Evolutionary conservation across 1,140 invertebrate species (phyloP).

Genomic region (Onthophagus taurus): DNA sequence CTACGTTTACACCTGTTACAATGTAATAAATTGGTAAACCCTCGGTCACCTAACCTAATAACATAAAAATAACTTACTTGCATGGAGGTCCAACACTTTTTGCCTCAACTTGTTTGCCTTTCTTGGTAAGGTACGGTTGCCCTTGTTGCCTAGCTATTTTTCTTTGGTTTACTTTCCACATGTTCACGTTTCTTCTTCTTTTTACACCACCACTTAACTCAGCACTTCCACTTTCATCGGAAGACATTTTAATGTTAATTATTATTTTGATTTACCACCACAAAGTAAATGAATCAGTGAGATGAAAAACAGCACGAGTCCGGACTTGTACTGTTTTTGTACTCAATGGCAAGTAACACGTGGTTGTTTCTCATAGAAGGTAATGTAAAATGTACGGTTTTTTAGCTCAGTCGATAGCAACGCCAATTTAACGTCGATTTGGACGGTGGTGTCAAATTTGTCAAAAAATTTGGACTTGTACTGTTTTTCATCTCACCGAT

Average conservation of each 20-base stretch:
- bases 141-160: conserved; percentile 3
- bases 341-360: neutral
- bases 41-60: no score
- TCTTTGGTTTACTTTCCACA: conserved; percentile 5
- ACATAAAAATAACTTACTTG: conserved; percentile 2
- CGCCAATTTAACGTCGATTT: neutral
- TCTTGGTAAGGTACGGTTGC: neutral
- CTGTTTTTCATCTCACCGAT: conserved; percentile 1
- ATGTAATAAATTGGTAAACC: no score
- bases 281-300: neutral
- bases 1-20: conserved; percentile 18
- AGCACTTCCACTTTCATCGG: conserved; percentile 4
- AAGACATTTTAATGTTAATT: conserved; percentile 3
- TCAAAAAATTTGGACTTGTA: conserved; percentile 6
- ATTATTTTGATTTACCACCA: conserved; percentile 2
- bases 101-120: neutral
- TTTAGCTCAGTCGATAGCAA: neutral
- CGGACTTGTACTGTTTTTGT: conserved; percentile 6
- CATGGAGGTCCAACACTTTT: conserved; percentile 2
- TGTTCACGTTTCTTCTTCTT: conserved; percentile 1
- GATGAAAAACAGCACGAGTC: conserved; percentile 5
- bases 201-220: conserved; percentile 4
- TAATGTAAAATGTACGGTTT: conserved; percentile 3
- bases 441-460: neutral
- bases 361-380: neutral